Evolutionary conservation across 1,140 invertebrate species (phyloP).

Genomic region (Solenopsis fugax): DNA sequence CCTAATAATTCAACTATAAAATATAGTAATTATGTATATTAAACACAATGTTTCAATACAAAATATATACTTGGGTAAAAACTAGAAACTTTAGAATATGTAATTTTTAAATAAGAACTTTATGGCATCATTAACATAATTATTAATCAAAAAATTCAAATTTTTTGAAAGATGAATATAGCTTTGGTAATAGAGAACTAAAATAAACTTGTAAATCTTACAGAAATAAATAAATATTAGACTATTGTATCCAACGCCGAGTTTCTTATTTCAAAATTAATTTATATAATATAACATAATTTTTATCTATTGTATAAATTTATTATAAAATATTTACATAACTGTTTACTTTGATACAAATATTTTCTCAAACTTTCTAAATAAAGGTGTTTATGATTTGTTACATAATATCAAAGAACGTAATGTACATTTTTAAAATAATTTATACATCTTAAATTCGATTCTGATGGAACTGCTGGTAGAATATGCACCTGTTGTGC

Average conservation of each 20-base stretch:
- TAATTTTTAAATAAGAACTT: conserved; percentile 28
- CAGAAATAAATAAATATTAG: too few relatives aligned
- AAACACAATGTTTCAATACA: too few relatives aligned
- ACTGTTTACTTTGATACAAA: conserved; percentile 22
- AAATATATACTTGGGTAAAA: conserved; percentile 1
- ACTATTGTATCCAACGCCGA: not conserved
- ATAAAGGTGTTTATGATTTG: conserved; percentile 12
- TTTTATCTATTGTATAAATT: too few relatives aligned
- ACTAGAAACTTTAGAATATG: conserved; percentile 7
- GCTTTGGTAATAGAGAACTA: too few relatives aligned
- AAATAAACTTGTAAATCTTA: too few relatives aligned
- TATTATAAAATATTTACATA: conserved; percentile 41
- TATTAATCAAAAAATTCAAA: too few relatives aligned
- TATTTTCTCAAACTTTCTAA: conserved; percentile 19
- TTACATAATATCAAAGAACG: conserved; percentile 8
- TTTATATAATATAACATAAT: conserved; percentile 64
- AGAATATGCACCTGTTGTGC: too few relatives aligned
- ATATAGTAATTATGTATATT: too few relatives aligned
- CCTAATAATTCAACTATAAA: too few relatives aligned
- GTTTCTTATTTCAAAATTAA: conserved; percentile 53
- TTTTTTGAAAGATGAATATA: too few relatives aligned
- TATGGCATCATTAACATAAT: too few relatives aligned
- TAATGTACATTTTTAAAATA: conserved; percentile 52
- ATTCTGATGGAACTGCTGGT: too few relatives aligned
- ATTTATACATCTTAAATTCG: conserved; percentile 62